These are phyloP conservation scores for Rafetus swinhoei DNA, from an alignment of 2,113 vertebrate genomes.

Conservation along the genomic window DNA sequence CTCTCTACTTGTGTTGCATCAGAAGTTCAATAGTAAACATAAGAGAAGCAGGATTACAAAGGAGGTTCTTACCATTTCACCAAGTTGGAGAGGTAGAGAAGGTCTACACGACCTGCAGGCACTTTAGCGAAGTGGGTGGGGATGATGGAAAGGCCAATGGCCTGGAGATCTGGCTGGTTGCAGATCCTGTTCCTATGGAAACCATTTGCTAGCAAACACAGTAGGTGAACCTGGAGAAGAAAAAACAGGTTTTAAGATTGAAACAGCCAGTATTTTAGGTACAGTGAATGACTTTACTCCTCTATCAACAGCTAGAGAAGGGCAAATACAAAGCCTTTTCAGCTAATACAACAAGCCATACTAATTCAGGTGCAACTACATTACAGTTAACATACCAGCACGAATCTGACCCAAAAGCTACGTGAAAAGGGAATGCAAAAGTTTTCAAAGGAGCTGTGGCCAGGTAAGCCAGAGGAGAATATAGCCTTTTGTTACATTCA, in stretches of 20 bases:
- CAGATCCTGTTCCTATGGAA: slow-evolving; percentile 88
- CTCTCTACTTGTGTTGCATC: not conserved
- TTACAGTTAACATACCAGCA: not conserved
- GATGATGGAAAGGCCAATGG: slow-evolving; percentile 89
- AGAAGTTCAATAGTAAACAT: not conserved
- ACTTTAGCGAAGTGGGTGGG: slow-evolving; percentile 82
- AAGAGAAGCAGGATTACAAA: not conserved
- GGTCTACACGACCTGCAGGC: slow-evolving; percentile 74
- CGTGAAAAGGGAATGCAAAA: not conserved
- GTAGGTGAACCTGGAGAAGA: slow-evolving; percentile 88
- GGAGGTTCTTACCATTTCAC: slow-evolving; percentile 86
- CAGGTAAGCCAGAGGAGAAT: not conserved
- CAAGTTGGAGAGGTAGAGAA: slow-evolving; percentile 83
- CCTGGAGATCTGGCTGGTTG: slow-evolving; percentile 86
- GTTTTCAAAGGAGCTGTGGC: not conserved
- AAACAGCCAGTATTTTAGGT: not conserved
- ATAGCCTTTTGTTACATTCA: not conserved
- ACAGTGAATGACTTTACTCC: not conserved
- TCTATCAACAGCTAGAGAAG: not conserved
- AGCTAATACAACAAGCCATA: not conserved
- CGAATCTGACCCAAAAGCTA: not conserved
- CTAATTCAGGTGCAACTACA: not conserved
- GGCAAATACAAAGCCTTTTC: not conserved
- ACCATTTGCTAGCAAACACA: slow-evolving; percentile 93
- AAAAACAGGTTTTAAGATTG: not conserved